Conservation (phyloP, 2,888 invertebrate species). For the Yponomeuta evonymella region DNA sequence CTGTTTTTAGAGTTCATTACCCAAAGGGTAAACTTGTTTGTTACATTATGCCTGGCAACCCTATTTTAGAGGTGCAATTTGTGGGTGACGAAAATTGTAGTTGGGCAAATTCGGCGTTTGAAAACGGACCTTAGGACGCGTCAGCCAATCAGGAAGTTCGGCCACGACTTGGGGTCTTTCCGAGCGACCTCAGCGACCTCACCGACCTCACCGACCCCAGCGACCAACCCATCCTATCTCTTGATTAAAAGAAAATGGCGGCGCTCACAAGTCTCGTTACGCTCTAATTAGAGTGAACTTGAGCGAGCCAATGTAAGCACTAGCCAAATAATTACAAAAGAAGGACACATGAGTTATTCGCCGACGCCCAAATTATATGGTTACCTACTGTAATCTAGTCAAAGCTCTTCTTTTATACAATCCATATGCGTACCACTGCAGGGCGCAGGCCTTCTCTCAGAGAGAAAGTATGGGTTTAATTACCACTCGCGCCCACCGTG, state of each 20-base stretch:
- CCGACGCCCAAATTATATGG: neutral
- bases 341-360: neutral
- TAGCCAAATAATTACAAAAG: neutral
- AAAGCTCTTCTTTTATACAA: too few relatives aligned
- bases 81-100: constrained; percentile 61
- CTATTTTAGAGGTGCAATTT: constrained; percentile 60
- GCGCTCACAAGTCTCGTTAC: constrained; percentile 7
- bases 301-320: constrained; percentile 5
- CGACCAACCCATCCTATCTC: constrained; percentile 10
- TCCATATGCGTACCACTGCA: too few relatives aligned
- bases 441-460: too few relatives aligned
- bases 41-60: too few relatives aligned
- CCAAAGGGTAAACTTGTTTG: too few relatives aligned
- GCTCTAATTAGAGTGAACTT: constrained; percentile 15
- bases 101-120: constrained; percentile 56
- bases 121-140: constrained; percentile 43
- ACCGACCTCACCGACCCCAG: constrained; percentile 40
- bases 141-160: constrained; percentile 40
- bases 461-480: too few relatives aligned
- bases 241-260: constrained; percentile 19
- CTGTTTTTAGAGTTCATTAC: too few relatives aligned
- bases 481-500: too few relatives aligned
- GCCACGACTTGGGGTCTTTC: constrained; percentile 37
- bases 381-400: too few relatives aligned
- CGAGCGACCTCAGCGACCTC: constrained; percentile 30